These are phyloP conservation scores for Caenorhabditis doughertyi DNA, from an alignment of 2,888 invertebrate species.

Conservation along the genomic window DNA sequence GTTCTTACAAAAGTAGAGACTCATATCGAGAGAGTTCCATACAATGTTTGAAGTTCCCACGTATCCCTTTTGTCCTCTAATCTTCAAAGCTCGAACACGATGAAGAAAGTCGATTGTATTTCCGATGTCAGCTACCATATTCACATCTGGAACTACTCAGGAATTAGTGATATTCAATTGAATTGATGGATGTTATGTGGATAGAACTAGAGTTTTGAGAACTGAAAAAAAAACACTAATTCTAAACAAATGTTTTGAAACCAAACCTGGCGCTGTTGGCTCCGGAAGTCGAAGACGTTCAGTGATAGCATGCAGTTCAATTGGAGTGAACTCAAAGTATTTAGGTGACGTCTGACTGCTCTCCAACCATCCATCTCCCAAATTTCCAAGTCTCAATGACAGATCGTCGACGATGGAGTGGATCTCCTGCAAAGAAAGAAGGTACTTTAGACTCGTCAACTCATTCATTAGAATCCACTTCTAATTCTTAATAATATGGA, in stretches of 20 bases:
- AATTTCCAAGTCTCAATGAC: constrained; percentile 71
- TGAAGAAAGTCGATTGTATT: constrained; percentile 90
- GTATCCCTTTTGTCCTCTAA: constrained; percentile 84
- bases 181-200: background rate
- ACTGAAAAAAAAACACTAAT: background rate
- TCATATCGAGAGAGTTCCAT: constrained; percentile 89
- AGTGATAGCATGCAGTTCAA: constrained; percentile 93
- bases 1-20: constrained; percentile 90
- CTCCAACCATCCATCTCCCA: constrained; percentile 75
- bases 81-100: constrained; percentile 87
- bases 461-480: constrained; percentile 53
- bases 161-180: background rate
- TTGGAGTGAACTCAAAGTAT: constrained; percentile 87
- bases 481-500: constrained; percentile 16
- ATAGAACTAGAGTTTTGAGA: background rate
- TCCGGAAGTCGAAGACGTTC: constrained; percentile 92
- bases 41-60: constrained; percentile 91
- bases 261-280: constrained; percentile 84
- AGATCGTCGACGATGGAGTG: constrained; percentile 77
- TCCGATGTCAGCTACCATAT: constrained; percentile 91
- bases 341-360: constrained; percentile 70
- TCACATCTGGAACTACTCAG: constrained; percentile 85
- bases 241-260: background rate
- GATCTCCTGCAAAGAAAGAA: constrained; percentile 71
- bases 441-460: constrained; percentile 27